Evolutionary conservation across 2,888 invertebrate genomes (phyloP), one percentile per base, ranked within the genome.

Genomic region (Oscheius sp.): DNA sequence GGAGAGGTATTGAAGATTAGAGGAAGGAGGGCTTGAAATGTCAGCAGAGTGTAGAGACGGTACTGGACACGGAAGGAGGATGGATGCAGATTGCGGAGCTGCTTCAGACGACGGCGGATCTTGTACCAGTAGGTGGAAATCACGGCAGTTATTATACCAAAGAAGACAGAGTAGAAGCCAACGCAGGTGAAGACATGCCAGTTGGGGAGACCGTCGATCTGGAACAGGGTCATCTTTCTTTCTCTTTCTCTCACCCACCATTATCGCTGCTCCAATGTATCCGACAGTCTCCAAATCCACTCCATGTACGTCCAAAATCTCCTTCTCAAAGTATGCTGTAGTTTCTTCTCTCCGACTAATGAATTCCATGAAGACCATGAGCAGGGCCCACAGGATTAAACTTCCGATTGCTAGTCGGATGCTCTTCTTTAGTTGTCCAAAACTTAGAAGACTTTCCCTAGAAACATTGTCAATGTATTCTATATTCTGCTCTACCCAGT

Each of bases 21-120:
- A 58, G 58, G 58, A 32, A 58, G 58, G 11, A 33, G 32, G 32
- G 58, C 58, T 58, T 58, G 58, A 11, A 58, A 58, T 32, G 58
- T 58, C 4, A 58, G 35, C 3, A 58, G 58, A 29, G 32, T 32
- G 32, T 58, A 33, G 58, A 58, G 58, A 33, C 58, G 58, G 33
- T 58, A 58, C 5, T 58, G 58, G 11, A 58, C 32, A 5, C 33
- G 58, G 32, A 58, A 58, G 11, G 58, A 58, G 33, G 58, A 58
- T 13, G 35, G 29, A n/a, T 58, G 58, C 11, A 58, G 58, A 5
- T 32, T 11, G 5, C 35, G 29, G 29, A 58, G 32, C 29, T 58
- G 29, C 29, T 32, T 11, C 11, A 58, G 58, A 33, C 58, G 58
- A 33, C 35, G 32, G 21, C 58, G 21, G 32, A 58, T 58, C 32